Base-by-base conservation (phyloP, 2,888 invertebrate genomes). In the Alentia gelatinosa region DNA sequence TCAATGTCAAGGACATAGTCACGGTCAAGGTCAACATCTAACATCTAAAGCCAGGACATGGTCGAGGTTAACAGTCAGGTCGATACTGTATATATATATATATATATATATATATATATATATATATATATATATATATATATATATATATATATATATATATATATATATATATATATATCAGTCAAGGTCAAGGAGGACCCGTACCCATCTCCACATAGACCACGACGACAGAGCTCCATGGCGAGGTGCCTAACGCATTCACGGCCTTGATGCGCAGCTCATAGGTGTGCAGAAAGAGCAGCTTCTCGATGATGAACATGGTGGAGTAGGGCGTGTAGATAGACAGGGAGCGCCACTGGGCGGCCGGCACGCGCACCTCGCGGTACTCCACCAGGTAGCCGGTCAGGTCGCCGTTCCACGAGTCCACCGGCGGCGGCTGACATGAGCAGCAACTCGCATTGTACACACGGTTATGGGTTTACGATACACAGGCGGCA, bases 361-460 rank as follows among this genome's bases (percentile, higher is more conserved):
- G 91, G 68, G 89, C 90, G 47, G 93, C 90, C 15, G 37, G 68
- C 42, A 47, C 83, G 1, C 50, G 63, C n/a, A 89, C 89, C 83
- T 93, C 91, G n/a, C 93, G 89, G 92, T 95, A 95, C 33, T 93
- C 92, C 15, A 96, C 93, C 88, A 93, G 93, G 92, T 96, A 96
- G 4, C 95, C 95, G 26, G 92, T 90, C 89, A 91, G 83, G 42
- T 90, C 98, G 33, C 99, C 99, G 95, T 98, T 99, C 99, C 99
- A 99, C 96, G 99, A 98, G 89, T 98, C 97, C 96, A 98, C 98
- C 95, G 98, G 98, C 90, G 99, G 96, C 0, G 99, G 99, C 98
- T 98, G 96, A 7, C n/a, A n/a, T n/a, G n/a, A n/a, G n/a, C n/a
- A n/a, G n/a, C n/a, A n/a, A n/a, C n/a, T n/a, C n/a, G n/a, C n/a